Evolutionary conservation across 1,140 invertebrate genomes (phyloP).

Genomic region (Pseudachorutes palmiensis): DNA sequence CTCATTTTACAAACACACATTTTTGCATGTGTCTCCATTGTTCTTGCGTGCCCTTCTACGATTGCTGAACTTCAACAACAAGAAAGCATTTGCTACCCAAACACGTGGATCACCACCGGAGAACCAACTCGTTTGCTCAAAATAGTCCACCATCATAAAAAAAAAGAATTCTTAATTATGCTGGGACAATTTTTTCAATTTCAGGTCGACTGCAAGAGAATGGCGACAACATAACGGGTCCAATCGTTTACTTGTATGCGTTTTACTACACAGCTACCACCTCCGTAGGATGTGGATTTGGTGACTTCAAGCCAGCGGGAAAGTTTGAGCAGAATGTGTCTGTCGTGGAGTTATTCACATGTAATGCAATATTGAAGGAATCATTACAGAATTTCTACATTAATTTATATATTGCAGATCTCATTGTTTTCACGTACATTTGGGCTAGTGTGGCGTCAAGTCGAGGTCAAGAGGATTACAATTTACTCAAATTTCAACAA

Average conservation of each 20-base stretch:
- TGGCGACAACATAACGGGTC: not conserved
- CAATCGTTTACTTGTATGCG: conserved; percentile 9
- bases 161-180: too few relatives aligned
- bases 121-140: not conserved
- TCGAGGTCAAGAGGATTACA: conserved; percentile 18
- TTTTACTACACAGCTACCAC: conserved; percentile 22
- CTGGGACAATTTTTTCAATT: too few relatives aligned
- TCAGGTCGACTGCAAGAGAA: not conserved
- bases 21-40: not conserved
- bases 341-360: not conserved
- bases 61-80: not conserved
- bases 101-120: not conserved
- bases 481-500: conserved; percentile 17
- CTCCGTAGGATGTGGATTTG: conserved; percentile 23
- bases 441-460: conserved; percentile 15
- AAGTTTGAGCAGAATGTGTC: not conserved
- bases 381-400: not conserved
- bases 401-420: conserved; percentile 11
- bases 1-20: conserved; percentile 13
- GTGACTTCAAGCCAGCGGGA: conserved; percentile 13
- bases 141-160: too few relatives aligned
- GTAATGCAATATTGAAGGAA: conserved; percentile 1
- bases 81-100: not conserved
- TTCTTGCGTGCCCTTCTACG: not conserved
- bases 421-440: conserved; percentile 12